Evolutionary conservation across 2,888 invertebrate species (phyloP).

Genomic region (Aporophyla nigra): DNA sequence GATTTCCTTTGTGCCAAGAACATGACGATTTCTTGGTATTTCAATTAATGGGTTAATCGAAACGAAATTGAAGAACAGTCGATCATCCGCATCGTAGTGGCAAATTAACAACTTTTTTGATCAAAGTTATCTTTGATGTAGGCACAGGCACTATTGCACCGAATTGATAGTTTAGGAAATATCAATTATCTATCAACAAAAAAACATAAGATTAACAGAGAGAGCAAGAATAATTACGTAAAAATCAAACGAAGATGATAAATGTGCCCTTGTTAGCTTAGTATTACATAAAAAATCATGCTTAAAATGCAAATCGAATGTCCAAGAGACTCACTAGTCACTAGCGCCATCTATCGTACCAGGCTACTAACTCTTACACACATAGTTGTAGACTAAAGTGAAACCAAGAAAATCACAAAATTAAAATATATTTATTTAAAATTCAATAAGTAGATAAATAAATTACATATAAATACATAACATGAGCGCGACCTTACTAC

Average conservation of each 20-base stretch:
- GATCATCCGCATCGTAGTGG: slow-evolving; percentile 8
- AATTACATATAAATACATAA: neutral
- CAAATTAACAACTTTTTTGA: slow-evolving; percentile 22
- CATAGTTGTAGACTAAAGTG: neutral
- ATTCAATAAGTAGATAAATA: slow-evolving; percentile 15
- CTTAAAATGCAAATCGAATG: neutral
- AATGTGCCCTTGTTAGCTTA: no score
- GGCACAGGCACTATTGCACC: neutral
- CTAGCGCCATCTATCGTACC: slow-evolving; percentile 37
- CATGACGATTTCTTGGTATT: slow-evolving; percentile 1
- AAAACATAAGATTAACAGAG: no score
- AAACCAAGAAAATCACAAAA: neutral
- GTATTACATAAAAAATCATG: neutral
- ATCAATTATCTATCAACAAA: neutral
- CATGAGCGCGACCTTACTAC: neutral
- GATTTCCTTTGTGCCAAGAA: neutral
- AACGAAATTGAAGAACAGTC: slow-evolving; percentile 12
- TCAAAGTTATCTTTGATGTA: neutral
- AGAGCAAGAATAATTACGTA: no score
- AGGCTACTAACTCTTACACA: neutral
- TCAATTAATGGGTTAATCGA: slow-evolving; percentile 20
- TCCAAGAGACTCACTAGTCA: neutral
- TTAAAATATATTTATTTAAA: slow-evolving; percentile 36
- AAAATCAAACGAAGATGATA: no score
- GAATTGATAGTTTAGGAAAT: neutral